Percentiles rank a stretch among this genome's conserved stretches.
phyloP scores from a whole-genome alignment of 2,797 vertebrate genomes.

The Epinephelus awoara region DNA sequence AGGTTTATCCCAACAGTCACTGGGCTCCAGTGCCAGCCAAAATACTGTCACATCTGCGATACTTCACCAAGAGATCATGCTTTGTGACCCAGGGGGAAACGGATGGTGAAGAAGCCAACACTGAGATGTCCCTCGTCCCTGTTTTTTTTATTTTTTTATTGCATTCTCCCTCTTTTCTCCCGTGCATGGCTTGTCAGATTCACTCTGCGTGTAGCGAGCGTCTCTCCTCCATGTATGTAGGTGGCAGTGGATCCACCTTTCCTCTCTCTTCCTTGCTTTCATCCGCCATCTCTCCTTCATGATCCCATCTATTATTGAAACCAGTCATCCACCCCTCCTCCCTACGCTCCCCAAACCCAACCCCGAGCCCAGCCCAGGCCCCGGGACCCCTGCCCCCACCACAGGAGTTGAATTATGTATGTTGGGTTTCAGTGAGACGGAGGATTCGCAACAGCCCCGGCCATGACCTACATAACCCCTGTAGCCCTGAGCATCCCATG shows the following conservation, averaged over 20 bases:
- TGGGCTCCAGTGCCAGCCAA: slow-evolving; percentile 61
- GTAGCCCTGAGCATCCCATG: slow-evolving; percentile 81
- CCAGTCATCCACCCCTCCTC: slow-evolving; percentile 73
- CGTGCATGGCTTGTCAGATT: slow-evolving; percentile 64
- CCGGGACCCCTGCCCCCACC: slow-evolving; percentile 79
- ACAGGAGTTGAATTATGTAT: slow-evolving; percentile 87
- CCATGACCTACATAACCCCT: slow-evolving; percentile 90
- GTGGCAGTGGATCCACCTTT: slow-evolving; percentile 51
- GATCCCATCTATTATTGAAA: slow-evolving; percentile 89
- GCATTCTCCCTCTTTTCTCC: slow-evolving; percentile 29
- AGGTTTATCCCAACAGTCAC: slow-evolving; percentile 70
- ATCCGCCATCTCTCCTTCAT: slow-evolving; percentile 76
- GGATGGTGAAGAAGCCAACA: slow-evolving; percentile 57
- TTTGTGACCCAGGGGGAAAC: slow-evolving; percentile 69
- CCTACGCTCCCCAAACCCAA: slow-evolving; percentile 55
- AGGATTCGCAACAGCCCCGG: slow-evolving; percentile 76
- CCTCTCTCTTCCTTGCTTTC: slow-evolving; percentile 59
- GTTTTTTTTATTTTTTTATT: slow-evolving; percentile 30
- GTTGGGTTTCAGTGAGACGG: slow-evolving; percentile 79
- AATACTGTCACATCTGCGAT: slow-evolving; percentile 75
- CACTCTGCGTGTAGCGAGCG: slow-evolving; percentile 37
- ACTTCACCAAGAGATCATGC: slow-evolving; percentile 71
- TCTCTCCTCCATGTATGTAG: slow-evolving; percentile 44
- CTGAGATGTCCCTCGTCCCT: slow-evolving; percentile 52
- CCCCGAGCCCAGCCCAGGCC: slow-evolving; percentile 59